Conservation (phyloP, 2,888 invertebrate genomes). For the Arge pagana region DNA sequence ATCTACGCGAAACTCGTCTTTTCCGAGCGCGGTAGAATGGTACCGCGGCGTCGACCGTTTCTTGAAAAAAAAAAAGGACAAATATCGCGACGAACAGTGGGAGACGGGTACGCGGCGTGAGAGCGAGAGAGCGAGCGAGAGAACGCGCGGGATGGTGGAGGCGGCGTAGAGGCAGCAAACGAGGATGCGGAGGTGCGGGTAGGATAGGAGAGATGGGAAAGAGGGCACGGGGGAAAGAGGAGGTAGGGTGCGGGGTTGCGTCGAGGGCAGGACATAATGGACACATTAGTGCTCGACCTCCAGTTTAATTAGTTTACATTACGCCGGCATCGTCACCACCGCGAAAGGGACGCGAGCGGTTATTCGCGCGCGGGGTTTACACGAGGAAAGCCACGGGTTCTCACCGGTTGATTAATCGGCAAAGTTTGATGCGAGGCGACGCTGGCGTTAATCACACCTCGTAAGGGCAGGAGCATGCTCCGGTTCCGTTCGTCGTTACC, state of each 20-base stretch:
- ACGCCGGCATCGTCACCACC: conserved; percentile 52
- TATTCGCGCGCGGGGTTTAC: conserved; percentile 20
- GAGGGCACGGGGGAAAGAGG: too few species aligned
- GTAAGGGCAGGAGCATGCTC: conserved; percentile 46
- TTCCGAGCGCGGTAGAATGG: too few species aligned
- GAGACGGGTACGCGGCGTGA: conserved; percentile 33
- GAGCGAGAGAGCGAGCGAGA: conserved; percentile 5
- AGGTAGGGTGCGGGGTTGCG: conserved; percentile 41
- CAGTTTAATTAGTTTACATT: conserved; percentile 58
- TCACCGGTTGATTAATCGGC: conserved; percentile 53
- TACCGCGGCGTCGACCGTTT: conserved; percentile 9
- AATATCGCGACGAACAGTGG: too few species aligned
- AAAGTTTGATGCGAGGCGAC: conserved; percentile 56
- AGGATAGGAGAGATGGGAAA: conserved; percentile 28
- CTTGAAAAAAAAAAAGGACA: too few species aligned
- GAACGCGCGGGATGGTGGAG: conserved; percentile 29
- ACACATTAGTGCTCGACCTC: conserved; percentile 55
- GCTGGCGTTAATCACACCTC: conserved; percentile 56
- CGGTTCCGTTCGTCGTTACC: not conserved
- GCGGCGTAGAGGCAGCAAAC: conserved; percentile 29
- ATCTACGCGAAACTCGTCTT: too few species aligned
- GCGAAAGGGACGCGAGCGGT: conserved; percentile 35
- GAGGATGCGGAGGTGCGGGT: conserved; percentile 15
- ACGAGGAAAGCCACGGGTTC: conserved; percentile 5
- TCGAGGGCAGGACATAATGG: conserved; percentile 51